A percentile compares a stretch with the other conserved stretches of the same genome.
These are phyloP conservation scores for Shargacucullia verbasci DNA, from an alignment of 2,888 invertebrate species.

Conservation along the genomic window DNA sequence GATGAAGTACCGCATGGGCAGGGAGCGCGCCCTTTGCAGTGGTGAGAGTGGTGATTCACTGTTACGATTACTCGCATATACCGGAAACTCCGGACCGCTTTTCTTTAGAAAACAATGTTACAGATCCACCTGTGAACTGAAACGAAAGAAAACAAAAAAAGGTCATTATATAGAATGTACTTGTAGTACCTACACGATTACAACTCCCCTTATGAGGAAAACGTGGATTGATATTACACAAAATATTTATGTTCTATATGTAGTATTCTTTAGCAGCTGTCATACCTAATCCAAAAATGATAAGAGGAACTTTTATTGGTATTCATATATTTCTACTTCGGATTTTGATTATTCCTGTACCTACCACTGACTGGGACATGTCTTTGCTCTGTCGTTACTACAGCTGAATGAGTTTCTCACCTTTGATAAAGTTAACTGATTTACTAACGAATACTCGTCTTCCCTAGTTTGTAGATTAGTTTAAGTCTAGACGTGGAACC, in stretches of 20 bases:
- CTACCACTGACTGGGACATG: neutral
- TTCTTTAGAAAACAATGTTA: constrained; percentile 62
- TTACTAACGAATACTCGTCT: neutral
- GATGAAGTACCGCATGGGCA: constrained; percentile 83
- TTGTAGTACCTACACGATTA: constrained; percentile 60
- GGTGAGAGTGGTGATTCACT: constrained; percentile 78
- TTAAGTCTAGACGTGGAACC: neutral
- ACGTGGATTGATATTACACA: constrained; percentile 63
- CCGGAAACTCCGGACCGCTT: constrained; percentile 50
- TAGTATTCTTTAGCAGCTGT: constrained; percentile 48
- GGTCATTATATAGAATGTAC: constrained; percentile 66
- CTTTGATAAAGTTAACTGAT: neutral
- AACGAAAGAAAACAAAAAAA: constrained; percentile 72
- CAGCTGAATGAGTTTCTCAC: neutral
- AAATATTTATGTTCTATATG: constrained; percentile 56
- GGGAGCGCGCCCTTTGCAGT: constrained; percentile 75
- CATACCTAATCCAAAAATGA: constrained; percentile 29
- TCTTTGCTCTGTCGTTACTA: neutral
- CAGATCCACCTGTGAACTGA: constrained; percentile 68
- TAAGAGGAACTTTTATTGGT: constrained; percentile 22
- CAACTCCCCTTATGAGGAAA: constrained; percentile 62
- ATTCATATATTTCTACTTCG: constrained; percentile 8
- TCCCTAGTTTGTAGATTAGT: neutral
- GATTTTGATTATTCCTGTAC: neutral
- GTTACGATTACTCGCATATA: constrained; percentile 72